Evolutionary conservation across 2,113 vertebrate genomes (phyloP), one percentile per base, ranked within the genome.

Genomic region (Spea multiplicata): DNA sequence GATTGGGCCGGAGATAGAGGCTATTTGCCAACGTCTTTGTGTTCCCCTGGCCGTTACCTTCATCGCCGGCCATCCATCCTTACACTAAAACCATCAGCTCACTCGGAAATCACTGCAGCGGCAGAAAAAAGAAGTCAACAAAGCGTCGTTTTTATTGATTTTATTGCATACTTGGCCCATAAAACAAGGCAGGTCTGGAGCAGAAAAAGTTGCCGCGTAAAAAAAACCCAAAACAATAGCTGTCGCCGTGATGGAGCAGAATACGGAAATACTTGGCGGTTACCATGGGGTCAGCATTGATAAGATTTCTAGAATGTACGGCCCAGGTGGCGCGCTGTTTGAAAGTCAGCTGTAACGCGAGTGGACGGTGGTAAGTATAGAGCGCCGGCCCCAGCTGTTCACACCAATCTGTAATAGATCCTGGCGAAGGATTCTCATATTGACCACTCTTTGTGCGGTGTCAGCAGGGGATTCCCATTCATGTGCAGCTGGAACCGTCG

Each of bases 401-500:
- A 16, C 46, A 70, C 13, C 12, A 3, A 16, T 70, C n/a, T 70
- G 5, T 50, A 50, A 70, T 50, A 16, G 45, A 47, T 4, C 8
- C 12, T 70, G 67, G 47, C 67, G 16, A 70, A 47, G 50, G 67
- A 17, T 48, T 49, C 67, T 47, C 13, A 47, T 17, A 70, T 70
- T 70, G 67, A 70, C 48, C 46, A n/a, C 48, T 70, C 67, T 16
- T 70, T 70, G 67, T 70, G 67, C 67, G 8, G 0, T 50, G 67
- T 70, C 67, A 70, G 67, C 67, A 48, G 67, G 67, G 67, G 67
- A 70, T 70, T 50, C 67, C 67, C 67, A 70, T 70, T 70, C 67
- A 70, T 49, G n/a, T 70, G 67, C 48, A 70, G 67, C 67, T 70
- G 67, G 49, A 70, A 50, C 67, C n/a, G 4, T 49, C 6, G n/a